These are phyloP conservation scores for Eristalis pertinax DNA, from an alignment of 2,888 invertebrate genomes.

Conservation along the genomic window DNA sequence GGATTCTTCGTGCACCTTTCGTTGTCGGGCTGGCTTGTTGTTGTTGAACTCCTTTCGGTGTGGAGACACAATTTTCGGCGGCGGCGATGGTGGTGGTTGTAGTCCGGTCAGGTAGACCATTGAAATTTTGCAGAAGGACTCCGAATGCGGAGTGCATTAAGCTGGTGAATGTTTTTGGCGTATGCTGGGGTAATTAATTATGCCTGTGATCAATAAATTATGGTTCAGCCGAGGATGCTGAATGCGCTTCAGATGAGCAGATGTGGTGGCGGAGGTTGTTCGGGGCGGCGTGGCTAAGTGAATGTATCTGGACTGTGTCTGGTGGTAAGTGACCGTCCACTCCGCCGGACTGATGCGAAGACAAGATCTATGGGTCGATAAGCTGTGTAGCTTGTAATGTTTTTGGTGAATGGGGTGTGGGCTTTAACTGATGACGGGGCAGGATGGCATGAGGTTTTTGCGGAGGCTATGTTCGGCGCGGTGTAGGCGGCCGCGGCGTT, in stretches of 20 bases:
- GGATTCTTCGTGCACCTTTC: conserved; percentile 26
- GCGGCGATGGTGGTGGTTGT: neutral
- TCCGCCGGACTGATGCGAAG: neutral
- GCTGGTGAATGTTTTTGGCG: neutral
- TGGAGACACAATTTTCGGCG: conserved; percentile 1
- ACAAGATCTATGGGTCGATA: neutral
- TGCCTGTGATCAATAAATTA: conserved; percentile 5
- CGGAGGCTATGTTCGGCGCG: neutral
- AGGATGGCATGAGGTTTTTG: neutral
- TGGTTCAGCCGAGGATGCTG: too few species aligned
- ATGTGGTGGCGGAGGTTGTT: neutral
- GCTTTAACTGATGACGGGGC: neutral
- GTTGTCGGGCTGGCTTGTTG: neutral
- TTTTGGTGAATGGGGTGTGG: neutral
- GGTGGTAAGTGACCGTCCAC: neutral
- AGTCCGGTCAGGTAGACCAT: neutral
- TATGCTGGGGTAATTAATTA: neutral
- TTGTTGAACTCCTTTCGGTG: neutral
- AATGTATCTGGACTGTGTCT: neutral
- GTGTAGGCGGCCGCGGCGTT: neutral
- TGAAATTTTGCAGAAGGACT: conserved; percentile 32
- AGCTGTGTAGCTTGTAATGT: neutral
- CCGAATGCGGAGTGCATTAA: conserved; percentile 31
- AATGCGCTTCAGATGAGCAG: neutral
- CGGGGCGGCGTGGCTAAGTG: neutral